Conservation (phyloP, 1,140 invertebrate genomes). For the Anadara kagoshimensis region DNA sequence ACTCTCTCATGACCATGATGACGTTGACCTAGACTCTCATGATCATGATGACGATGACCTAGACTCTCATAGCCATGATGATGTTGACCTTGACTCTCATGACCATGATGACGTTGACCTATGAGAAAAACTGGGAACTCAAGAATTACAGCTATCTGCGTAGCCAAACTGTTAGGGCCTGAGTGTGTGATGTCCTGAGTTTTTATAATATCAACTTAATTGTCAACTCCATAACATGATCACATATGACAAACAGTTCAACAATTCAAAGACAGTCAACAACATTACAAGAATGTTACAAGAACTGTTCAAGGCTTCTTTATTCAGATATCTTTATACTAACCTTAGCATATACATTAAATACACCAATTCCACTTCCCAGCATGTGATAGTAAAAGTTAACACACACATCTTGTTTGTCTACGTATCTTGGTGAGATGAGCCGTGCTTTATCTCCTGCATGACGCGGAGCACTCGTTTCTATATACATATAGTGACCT, state of each 20-base stretch:
- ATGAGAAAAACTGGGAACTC: no score
- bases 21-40: background rate
- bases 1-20: background rate
- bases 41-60: background rate
- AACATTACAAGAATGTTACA: no score
- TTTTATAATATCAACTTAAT: no score
- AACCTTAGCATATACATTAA: conserved; percentile 61
- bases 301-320: background rate
- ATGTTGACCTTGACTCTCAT: background rate
- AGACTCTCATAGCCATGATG: background rate
- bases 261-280: no score
- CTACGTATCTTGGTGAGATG: conserved; percentile 49
- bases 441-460: conserved; percentile 55
- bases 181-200: no score
- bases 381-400: conserved; percentile 86
- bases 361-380: conserved; percentile 73
- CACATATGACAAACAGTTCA: no score
- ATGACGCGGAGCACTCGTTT: conserved; percentile 56
- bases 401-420: conserved; percentile 66
- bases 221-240: no score
- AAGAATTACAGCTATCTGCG: no score
- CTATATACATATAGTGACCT: conserved; percentile 69
- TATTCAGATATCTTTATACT: background rate
- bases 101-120: background rate
- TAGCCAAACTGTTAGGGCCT: no score